phyloP scores from a whole-genome alignment of 2,888 invertebrate genomes.

The Enchytraeus crypticus region DNA sequence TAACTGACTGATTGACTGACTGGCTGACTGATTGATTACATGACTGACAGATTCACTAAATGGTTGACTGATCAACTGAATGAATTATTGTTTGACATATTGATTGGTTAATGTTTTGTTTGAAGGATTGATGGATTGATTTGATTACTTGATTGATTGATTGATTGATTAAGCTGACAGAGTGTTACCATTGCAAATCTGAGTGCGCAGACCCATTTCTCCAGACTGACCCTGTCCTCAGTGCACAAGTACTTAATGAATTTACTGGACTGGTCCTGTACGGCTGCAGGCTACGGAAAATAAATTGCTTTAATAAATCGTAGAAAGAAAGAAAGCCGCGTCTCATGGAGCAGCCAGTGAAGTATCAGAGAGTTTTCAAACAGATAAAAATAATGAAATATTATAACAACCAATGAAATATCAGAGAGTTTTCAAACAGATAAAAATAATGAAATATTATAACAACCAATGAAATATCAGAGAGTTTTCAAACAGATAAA shows the following conservation, averaged over 20 bases:
- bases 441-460: background rate
- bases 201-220: slow-evolving; percentile 89
- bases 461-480: background rate
- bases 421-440: background rate
- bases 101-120: no score
- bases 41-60: no score
- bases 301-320: slow-evolving; percentile 16
- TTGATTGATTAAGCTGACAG: no score
- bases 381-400: background rate
- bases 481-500: background rate
- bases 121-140: no score
- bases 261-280: slow-evolving; percentile 82
- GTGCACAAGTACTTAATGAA: slow-evolving; percentile 94
- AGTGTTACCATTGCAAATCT: slow-evolving; percentile 77
- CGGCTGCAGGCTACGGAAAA: slow-evolving; percentile 73
- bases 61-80: no score
- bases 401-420: background rate
- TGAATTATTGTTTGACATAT: no score
- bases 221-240: slow-evolving; percentile 75
- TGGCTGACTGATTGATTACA: no score
- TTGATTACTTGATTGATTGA: no score
- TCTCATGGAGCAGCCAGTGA: background rate
- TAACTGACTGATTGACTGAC: no score
- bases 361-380: background rate
- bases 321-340: background rate